Conservation (phyloP, 2,797 vertebrate genomes). For the Silurus aristotelis region DNA sequence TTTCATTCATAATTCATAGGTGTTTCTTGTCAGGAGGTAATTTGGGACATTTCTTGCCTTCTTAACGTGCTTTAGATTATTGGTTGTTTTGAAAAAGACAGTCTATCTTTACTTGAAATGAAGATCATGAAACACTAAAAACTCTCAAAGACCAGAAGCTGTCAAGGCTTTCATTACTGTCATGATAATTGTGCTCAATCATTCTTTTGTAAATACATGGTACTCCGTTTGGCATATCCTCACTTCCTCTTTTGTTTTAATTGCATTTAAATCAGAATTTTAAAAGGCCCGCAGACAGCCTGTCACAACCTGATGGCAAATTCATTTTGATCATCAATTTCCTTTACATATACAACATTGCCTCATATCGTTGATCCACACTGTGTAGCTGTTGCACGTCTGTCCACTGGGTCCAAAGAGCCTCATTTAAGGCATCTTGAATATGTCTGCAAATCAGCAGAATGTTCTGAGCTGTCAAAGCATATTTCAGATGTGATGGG, state of each 20-base stretch:
- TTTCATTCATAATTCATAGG: too few species aligned
- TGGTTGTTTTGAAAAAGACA: too few species aligned
- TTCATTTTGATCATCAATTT: background rate
- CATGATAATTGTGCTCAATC: background rate
- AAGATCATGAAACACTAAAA: too few species aligned
- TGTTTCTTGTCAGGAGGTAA: too few species aligned
- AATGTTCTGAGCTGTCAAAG: constrained; percentile 40
- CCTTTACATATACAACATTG: background rate
- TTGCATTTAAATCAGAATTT: background rate
- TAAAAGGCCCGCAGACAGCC: background rate
- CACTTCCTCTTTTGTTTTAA: background rate
- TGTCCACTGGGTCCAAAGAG: background rate
- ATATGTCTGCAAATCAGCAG: constrained; percentile 7
- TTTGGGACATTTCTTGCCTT: too few species aligned
- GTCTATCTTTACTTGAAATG: too few species aligned
- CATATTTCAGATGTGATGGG: constrained; percentile 29
- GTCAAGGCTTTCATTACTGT: background rate
- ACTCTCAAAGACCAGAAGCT: background rate
- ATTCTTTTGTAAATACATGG: background rate
- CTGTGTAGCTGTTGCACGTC: background rate
- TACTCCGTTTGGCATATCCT: background rate
- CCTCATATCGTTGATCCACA: background rate
- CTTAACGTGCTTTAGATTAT: too few species aligned
- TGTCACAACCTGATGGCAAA: background rate
- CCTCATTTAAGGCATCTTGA: constrained; percentile 18